Base-by-base conservation (phyloP, 92 coral and sea anemone species). In the Epizoanthus fatuus region DNA sequence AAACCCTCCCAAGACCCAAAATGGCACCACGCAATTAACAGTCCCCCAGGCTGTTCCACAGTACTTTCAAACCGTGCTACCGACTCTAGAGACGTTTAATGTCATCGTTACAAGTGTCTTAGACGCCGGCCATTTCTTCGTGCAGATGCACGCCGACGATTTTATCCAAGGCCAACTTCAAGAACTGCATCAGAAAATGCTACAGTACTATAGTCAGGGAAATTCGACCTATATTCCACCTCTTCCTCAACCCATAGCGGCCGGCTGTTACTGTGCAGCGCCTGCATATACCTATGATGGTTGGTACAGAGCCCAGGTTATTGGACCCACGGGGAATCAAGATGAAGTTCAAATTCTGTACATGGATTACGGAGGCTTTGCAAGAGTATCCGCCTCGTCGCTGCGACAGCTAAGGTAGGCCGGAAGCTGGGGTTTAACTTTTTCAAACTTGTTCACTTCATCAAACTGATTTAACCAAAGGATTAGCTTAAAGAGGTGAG, bases 281-380 rank as follows among this genome's bases (percentile, higher is more conserved):
- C 94, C 94, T 3, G 98, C 94, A 49, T 94, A 87, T 75, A 95
- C 98, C 25, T 94, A 94, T 51, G 95, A 93, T 63, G 98, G 99
- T 8, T 97, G 99, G 98, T 93, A 93, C 78, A 81, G 99, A 11
- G 98, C 98, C 0, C 99, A 97, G 63, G 98, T 97, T 39, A 80
- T 97, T 20, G 98, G 96, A 13, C 90, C 95, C 17, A 90, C 96
- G 25, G 95, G 91, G 42, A 97, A 89, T 64, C 94, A 93, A 16
- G 97, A 93, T 71, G 99, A 97, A 38, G 98, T 97, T 6, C 97
- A 97, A 72, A 96, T 97, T 9, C 90, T 92, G 51, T 97, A 95
- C 54, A 84, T 97, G 84, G 99, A 97, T 83, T 97, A 97, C 84
- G 99, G 99, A 39, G 99, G 99, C 19, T 91, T 91, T 58, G 95